Conservation (phyloP, 2,113 vertebrate genomes). For the Crotalus horridus region DNA sequence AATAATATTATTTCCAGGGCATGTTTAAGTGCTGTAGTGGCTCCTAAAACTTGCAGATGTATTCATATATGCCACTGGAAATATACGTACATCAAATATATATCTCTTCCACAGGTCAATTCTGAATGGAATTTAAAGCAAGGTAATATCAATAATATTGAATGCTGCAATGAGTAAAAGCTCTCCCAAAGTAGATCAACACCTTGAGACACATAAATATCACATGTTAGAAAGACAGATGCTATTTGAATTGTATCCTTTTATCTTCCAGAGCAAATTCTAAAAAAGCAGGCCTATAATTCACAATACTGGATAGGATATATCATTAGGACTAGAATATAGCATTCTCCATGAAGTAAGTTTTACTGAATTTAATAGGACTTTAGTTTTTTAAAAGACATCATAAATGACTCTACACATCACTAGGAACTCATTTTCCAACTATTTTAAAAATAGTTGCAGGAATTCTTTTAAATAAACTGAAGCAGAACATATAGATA, state of each 20-base stretch:
- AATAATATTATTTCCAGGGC: neutral
- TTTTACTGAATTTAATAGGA: neutral
- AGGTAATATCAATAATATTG: neutral
- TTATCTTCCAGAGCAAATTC: neutral
- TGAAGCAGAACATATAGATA: neutral
- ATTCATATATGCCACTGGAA: neutral
- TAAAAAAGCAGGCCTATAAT: neutral
- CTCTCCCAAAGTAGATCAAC: neutral
- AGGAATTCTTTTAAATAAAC: neutral
- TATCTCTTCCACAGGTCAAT: neutral
- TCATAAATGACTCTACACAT: neutral
- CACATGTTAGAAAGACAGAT: neutral
- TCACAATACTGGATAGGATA: neutral
- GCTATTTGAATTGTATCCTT: neutral
- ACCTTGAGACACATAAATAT: neutral
- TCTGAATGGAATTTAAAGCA: neutral
- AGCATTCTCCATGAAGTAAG: neutral
- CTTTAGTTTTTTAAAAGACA: neutral
- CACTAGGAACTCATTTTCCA: neutral
- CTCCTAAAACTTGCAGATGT: neutral
- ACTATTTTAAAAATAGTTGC: neutral
- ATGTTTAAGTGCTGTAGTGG: neutral
- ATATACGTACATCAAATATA: neutral
- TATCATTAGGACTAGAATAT: neutral
- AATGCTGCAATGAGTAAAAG: neutral